phyloP scores from a whole-genome alignment of 2,797 vertebrate genomes.

The Pipistrellus pygmaeus region DNA sequence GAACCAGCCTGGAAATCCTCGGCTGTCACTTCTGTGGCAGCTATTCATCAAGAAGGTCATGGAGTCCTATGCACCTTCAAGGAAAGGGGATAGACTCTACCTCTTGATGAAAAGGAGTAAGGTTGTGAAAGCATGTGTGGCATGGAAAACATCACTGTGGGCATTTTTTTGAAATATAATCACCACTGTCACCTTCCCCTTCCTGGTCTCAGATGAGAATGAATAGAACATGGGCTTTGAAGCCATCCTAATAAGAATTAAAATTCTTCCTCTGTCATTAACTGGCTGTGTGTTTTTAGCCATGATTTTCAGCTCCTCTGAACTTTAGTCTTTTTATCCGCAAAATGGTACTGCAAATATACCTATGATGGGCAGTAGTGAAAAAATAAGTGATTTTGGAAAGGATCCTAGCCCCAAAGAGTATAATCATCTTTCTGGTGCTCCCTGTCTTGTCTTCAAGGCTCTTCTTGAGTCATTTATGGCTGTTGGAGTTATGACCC shows the following conservation, averaged over 20 bases:
- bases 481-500: not conserved
- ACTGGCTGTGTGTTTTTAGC: not conserved
- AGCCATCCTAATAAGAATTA: not conserved
- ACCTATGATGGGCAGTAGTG: not conserved
- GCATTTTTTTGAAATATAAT: not conserved
- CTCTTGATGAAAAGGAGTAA: not conserved
- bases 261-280: not conserved
- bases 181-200: not conserved
- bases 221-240: not conserved
- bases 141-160: not conserved
- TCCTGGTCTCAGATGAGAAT: not conserved
- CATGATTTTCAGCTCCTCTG: not conserved
- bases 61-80: not conserved
- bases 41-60: not conserved
- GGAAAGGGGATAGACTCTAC: not conserved
- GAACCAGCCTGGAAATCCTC: not conserved
- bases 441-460: not conserved
- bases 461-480: not conserved
- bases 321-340: not conserved
- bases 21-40: not conserved
- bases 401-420: not conserved
- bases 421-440: not conserved
- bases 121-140: not conserved
- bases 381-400: conserved; percentile 1
- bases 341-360: not conserved